phyloP scores from a whole-genome alignment of 2,113 vertebrate genomes.

The Notiomystis cincta region DNA sequence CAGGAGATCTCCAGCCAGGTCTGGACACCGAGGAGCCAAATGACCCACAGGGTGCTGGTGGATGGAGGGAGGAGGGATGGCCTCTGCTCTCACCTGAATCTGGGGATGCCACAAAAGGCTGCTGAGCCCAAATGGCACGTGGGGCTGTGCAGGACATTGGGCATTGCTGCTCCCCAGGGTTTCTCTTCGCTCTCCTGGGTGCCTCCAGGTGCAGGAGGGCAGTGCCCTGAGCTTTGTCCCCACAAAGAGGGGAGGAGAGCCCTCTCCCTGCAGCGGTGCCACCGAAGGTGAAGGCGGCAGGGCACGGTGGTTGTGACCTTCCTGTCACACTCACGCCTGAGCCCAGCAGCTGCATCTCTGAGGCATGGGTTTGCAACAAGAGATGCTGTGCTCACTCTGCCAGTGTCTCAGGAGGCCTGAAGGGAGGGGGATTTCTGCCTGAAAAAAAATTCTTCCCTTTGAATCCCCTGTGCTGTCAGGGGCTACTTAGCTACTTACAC shows the following conservation, averaged over 20 bases:
- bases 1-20: background rate
- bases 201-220: background rate
- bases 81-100: background rate
- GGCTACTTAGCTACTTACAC: background rate
- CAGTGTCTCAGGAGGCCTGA: background rate
- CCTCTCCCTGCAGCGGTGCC: rapidly evolving
- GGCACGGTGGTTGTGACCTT: background rate
- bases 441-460: background rate
- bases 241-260: background rate
- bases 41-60: background rate
- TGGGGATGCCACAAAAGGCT: background rate
- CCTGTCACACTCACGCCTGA: background rate
- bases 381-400: background rate
- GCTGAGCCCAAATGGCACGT: rapidly evolving
- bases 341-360: background rate
- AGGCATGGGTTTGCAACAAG: rapidly evolving
- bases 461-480: background rate
- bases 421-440: background rate
- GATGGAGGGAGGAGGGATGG: background rate
- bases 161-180: background rate
- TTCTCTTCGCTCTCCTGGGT: background rate
- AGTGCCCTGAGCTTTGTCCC: background rate
- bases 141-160: rapidly evolving
- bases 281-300: rapidly evolving
- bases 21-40: background rate